phyloP scores from a whole-genome alignment of 1,140 invertebrate species.

The Zaprionus nigranus region DNA sequence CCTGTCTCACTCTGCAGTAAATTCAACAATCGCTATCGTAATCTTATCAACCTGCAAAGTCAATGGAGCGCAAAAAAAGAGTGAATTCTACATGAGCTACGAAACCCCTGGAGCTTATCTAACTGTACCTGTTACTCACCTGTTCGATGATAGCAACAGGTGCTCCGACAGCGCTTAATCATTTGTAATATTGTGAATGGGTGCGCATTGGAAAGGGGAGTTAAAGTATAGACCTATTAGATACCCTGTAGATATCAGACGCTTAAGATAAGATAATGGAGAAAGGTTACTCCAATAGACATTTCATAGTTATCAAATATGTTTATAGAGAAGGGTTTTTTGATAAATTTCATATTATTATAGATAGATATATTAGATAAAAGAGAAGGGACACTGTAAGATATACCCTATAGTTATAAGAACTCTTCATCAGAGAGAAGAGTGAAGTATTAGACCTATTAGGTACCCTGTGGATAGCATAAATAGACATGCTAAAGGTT shows the following conservation, averaged over 20 bases:
- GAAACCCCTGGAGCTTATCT: slow-evolving; percentile 59
- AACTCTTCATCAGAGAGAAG: too few species aligned
- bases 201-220: slow-evolving; percentile 1
- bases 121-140: slow-evolving; percentile 60
- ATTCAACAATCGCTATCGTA: slow-evolving; percentile 46
- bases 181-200: slow-evolving; percentile 45
- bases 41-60: slow-evolving; percentile 60
- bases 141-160: slow-evolving; percentile 67
- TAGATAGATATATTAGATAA: too few species aligned
- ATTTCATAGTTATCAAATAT: too few species aligned
- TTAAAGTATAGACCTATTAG: background rate
- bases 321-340: too few species aligned
- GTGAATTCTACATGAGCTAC: slow-evolving; percentile 27
- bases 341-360: too few species aligned
- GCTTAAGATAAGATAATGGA: too few species aligned
- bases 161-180: slow-evolving; percentile 64
- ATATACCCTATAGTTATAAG: too few species aligned
- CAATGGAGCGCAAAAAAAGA: slow-evolving; percentile 10
- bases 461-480: too few species aligned
- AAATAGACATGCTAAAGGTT: too few species aligned
- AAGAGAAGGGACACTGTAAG: too few species aligned
- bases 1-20: background rate
- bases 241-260: background rate
- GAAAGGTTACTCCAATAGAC: too few species aligned
- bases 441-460: too few species aligned